Evolutionary conservation across 2,797 vertebrate species (phyloP).

Genomic region (Myiotriccus ornatus): DNA sequence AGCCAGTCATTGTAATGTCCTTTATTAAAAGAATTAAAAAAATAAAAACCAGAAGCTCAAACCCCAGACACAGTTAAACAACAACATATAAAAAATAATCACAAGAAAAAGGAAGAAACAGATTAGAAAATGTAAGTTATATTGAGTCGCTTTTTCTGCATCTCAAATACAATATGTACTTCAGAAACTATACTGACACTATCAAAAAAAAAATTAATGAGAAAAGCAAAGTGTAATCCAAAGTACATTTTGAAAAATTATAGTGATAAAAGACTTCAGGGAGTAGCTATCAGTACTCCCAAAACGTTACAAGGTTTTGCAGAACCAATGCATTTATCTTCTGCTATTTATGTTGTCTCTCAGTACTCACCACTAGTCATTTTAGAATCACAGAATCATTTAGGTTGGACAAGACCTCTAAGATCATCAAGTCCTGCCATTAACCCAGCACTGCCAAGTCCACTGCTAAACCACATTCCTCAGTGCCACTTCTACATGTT

Average conservation of each 20-base stretch:
- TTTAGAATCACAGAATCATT: neutral
- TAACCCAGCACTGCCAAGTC: neutral
- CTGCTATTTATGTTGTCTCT: neutral
- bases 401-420: neutral
- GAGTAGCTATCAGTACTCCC: neutral
- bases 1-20: neutral
- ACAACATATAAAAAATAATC: neutral
- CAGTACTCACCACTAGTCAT: neutral
- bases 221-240: neutral
- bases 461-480: neutral
- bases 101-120: neutral
- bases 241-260: neutral
- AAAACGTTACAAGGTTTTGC: neutral
- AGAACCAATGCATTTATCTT: neutral
- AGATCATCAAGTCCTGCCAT: neutral
- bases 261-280: neutral
- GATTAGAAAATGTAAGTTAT: neutral
- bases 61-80: neutral
- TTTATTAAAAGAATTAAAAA: neutral
- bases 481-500: neutral
- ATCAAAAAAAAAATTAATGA: neutral
- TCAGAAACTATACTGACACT: neutral
- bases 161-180: neutral
- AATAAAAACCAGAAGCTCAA: neutral
- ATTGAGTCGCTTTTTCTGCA: neutral